A percentile compares a stretch with the other conserved stretches of the same genome.
These are phyloP conservation scores for Choloepus didactylus DNA, from an alignment of 2,797 vertebrate species.

Conservation along the genomic window DNA sequence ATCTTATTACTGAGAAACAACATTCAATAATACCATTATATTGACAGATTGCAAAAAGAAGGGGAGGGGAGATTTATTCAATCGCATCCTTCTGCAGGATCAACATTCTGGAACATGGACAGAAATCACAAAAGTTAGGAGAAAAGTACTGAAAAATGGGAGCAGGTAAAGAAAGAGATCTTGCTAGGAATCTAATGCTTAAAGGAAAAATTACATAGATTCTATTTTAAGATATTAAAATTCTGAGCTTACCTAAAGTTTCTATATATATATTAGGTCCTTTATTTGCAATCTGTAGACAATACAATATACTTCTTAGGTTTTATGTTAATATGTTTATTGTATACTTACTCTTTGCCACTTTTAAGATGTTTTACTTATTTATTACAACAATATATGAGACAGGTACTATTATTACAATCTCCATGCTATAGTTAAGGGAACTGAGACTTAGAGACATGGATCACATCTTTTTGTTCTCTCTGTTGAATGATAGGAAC, in stretches of 20 bases:
- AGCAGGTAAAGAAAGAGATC: background rate
- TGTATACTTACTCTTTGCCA: background rate
- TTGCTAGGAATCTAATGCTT: background rate
- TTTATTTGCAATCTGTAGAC: background rate
- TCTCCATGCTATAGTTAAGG: background rate
- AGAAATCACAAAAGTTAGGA: background rate
- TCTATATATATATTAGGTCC: background rate
- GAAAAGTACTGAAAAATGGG: background rate
- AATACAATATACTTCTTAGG: background rate
- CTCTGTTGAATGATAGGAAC: background rate
- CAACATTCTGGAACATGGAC: background rate
- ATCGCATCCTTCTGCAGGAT: background rate
- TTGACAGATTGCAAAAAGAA: background rate
- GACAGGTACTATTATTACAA: background rate
- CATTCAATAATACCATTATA: background rate
- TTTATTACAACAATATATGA: background rate
- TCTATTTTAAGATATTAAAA: background rate
- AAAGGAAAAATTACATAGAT: background rate
- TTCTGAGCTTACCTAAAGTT: background rate
- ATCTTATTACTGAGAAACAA: background rate
- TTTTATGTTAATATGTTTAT: background rate
- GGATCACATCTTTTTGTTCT: background rate
- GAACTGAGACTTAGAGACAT: background rate
- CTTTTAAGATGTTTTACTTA: background rate
- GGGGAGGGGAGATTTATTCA: background rate